phyloP scores from a whole-genome alignment of 1,140 invertebrate species.

The Laupala kohalensis region DNA sequence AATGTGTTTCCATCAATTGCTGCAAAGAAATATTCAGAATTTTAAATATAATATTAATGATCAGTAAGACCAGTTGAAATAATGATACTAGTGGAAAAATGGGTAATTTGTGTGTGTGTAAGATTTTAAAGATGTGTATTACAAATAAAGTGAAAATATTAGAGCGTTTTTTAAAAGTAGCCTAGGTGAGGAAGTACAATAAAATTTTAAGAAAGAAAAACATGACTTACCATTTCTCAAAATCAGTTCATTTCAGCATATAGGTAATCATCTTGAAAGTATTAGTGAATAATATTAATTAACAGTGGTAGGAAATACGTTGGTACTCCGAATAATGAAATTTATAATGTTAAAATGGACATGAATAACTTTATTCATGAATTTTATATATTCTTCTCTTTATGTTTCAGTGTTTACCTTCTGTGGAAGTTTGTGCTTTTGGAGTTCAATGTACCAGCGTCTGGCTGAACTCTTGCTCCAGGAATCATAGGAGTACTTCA shows the following conservation, averaged over 20 bases:
- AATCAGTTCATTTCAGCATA: background rate
- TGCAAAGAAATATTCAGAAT: no score
- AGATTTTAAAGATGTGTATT: no score
- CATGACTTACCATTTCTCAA: background rate
- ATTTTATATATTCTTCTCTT: background rate
- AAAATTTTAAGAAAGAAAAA: no score
- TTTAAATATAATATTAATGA: no score
- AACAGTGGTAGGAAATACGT: background rate
- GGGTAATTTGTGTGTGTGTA: no score
- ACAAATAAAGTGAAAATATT: no score
- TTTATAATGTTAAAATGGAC: background rate
- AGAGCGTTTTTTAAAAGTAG: no score
- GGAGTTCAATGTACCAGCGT: background rate
- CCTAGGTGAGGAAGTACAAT: no score
- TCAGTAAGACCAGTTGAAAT: no score
- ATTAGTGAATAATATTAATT: background rate
- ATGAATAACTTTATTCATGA: background rate
- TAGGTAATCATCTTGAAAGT: background rate
- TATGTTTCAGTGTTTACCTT: constrained; percentile 7
- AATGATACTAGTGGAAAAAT: no score
- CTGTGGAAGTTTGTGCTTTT: background rate
- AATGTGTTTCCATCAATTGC: no score
- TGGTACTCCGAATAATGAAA: background rate
- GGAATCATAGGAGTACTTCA: background rate
- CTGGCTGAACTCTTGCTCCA: background rate